Evolutionary conservation across 2,888 invertebrate genomes (phyloP).

Genomic region (Clivina fossor): DNA sequence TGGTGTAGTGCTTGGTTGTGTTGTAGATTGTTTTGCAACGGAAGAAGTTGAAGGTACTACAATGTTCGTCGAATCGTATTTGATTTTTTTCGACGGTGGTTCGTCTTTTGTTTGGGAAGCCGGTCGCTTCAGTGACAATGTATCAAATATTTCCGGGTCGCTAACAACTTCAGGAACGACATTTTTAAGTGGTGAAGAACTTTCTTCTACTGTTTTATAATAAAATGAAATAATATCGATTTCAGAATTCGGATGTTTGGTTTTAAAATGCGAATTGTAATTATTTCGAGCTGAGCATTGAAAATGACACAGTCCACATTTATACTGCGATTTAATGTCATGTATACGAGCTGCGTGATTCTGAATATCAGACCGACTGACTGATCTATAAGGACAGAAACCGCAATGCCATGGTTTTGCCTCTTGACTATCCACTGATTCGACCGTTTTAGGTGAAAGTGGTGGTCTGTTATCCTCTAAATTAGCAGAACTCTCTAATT

Average conservation of each 20-base stretch:
- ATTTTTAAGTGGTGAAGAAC: too few relatives aligned
- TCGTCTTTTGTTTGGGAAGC: too few relatives aligned
- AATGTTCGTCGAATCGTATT: too few relatives aligned
- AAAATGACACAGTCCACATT: constrained; percentile 69
- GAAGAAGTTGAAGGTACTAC: too few relatives aligned
- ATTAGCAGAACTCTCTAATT: constrained; percentile 40
- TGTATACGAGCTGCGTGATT: constrained; percentile 64
- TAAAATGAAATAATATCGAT: constrained; percentile 58
- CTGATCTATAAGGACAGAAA: constrained; percentile 64
- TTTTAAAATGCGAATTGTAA: constrained; percentile 62
- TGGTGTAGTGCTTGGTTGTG: too few relatives aligned
- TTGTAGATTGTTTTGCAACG: too few relatives aligned
- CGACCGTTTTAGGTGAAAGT: constrained; percentile 26
- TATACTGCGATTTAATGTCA: constrained; percentile 67
- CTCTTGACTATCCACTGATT: too few relatives aligned
- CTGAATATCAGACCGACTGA: constrained; percentile 61
- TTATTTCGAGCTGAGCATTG: constrained; percentile 58
- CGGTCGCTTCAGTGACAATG: too few relatives aligned
- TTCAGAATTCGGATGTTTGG: constrained; percentile 58
- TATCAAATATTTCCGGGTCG: too few relatives aligned
- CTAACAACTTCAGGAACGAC: too few relatives aligned
- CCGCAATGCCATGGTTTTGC: constrained; percentile 71
- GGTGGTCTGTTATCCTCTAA: constrained; percentile 41
- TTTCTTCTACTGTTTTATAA: constrained; percentile 54
- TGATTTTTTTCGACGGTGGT: too few relatives aligned